phyloP scores from a whole-genome alignment of 2,113 vertebrate genomes.

The Pygoscelis adeliae region DNA sequence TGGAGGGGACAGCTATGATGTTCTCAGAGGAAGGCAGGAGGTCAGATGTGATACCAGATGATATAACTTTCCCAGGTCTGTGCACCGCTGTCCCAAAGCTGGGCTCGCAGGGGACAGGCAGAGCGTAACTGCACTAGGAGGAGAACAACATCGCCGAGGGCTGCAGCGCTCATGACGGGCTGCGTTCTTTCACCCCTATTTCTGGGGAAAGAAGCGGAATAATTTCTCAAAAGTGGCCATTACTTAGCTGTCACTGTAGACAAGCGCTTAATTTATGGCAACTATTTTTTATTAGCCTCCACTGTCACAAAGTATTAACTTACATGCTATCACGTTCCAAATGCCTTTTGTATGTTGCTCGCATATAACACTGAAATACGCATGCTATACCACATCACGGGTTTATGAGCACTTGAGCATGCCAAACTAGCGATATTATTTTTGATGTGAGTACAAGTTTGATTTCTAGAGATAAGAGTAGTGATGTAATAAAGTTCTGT shows the following conservation, averaged over 20 bases:
- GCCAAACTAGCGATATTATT: not conserved
- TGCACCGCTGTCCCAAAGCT: not conserved
- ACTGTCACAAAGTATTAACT: slow-evolving; percentile 37
- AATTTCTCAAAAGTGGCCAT: slow-evolving; percentile 23
- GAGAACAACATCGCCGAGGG: not conserved
- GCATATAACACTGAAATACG: slow-evolving; percentile 4
- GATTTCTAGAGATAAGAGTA: not conserved
- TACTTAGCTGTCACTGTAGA: not conserved
- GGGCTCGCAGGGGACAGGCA: not conserved
- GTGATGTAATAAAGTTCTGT: not conserved
- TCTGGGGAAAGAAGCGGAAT: not conserved
- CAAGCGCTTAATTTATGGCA: slow-evolving; percentile 39
- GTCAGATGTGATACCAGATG: not conserved
- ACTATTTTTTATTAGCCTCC: slow-evolving; percentile 39
- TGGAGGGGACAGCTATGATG: not conserved
- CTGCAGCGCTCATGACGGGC: not conserved
- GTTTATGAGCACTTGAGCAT: not conserved
- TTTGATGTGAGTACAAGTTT: not conserved
- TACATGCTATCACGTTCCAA: not conserved
- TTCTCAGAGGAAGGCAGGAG: not conserved
- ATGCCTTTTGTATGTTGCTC: slow-evolving; percentile 5
- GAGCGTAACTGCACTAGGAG: not conserved
- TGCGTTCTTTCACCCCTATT: not conserved
- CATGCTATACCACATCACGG: not conserved
- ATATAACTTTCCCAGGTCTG: not conserved